These are phyloP conservation scores for Danaus melanippus DNA, from an alignment of 1,140 invertebrate species.

Conservation along the genomic window DNA sequence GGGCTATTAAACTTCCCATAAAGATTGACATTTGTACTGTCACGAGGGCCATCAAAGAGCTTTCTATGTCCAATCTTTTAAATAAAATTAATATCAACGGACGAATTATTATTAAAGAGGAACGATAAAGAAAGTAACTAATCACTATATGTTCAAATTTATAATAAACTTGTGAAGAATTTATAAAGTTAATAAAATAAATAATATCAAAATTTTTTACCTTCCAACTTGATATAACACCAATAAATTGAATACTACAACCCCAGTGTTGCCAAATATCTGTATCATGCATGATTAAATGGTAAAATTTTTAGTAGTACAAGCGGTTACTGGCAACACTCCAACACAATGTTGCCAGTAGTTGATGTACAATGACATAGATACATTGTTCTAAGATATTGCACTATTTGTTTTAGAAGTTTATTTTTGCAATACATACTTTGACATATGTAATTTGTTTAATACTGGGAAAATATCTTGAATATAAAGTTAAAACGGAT, in stretches of 20 bases:
- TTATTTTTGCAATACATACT: conserved; percentile 1
- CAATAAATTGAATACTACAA: conserved; percentile 18
- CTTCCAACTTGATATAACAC: conserved; percentile 2
- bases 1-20: no score
- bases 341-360: conserved; percentile 17
- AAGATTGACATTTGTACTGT: no score
- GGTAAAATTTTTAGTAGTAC: conserved; percentile 12
- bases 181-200: no score
- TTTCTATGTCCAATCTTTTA: no score
- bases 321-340: conserved; percentile 15
- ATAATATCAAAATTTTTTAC: not conserved
- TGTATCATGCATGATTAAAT: conserved; percentile 19
- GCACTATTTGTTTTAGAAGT: no score
- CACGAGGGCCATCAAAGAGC: no score
- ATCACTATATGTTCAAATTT: no score
- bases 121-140: no score
- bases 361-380: conserved; percentile 2
- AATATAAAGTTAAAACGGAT: conserved; percentile 7
- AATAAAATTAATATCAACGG: no score
- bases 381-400: not conserved
- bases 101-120: no score
- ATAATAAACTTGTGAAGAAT: no score
- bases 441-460: not conserved
- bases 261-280: conserved; percentile 16
- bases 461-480: not conserved